Percentiles rank a stretch among this genome's conserved stretches.
phyloP scores from a whole-genome alignment of 2,888 invertebrate genomes.

The Oligia latruncula region DNA sequence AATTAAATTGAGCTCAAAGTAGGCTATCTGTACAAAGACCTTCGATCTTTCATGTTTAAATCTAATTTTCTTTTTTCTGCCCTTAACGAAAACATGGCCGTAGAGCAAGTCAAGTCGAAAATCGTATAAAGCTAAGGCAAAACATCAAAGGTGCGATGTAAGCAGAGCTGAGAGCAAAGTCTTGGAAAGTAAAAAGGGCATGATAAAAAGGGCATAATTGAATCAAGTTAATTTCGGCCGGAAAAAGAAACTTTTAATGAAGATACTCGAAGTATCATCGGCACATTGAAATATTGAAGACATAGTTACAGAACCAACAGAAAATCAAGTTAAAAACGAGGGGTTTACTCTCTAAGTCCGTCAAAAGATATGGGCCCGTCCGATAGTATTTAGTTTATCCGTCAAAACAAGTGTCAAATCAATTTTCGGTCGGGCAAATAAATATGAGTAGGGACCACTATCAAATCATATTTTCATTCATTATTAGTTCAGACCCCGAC shows the following conservation, averaged over 20 bases:
- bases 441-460: neutral
- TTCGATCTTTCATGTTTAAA: slow-evolving; percentile 81
- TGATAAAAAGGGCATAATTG: slow-evolving; percentile 67
- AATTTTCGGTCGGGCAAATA: neutral
- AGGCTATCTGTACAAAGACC: slow-evolving; percentile 66
- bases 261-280: slow-evolving; percentile 29
- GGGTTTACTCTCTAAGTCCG: neutral
- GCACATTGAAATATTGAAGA: slow-evolving; percentile 34
- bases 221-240: slow-evolving; percentile 59
- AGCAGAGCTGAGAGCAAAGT: slow-evolving; percentile 56
- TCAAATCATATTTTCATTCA: neutral
- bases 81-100: slow-evolving; percentile 77
- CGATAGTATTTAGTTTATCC: neutral
- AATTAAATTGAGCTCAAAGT: slow-evolving; percentile 79
- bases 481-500: neutral
- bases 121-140: slow-evolving; percentile 76
- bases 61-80: slow-evolving; percentile 79
- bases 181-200: slow-evolving; percentile 62
- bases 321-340: neutral
- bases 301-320: neutral
- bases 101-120: slow-evolving; percentile 80
- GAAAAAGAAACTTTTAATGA: slow-evolving; percentile 53
- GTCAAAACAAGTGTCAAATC: neutral
- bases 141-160: slow-evolving; percentile 80
- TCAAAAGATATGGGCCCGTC: neutral